These are phyloP conservation scores for Dolichopus griseipennis DNA, from an alignment of 2,888 invertebrate species.

Conservation along the genomic window DNA sequence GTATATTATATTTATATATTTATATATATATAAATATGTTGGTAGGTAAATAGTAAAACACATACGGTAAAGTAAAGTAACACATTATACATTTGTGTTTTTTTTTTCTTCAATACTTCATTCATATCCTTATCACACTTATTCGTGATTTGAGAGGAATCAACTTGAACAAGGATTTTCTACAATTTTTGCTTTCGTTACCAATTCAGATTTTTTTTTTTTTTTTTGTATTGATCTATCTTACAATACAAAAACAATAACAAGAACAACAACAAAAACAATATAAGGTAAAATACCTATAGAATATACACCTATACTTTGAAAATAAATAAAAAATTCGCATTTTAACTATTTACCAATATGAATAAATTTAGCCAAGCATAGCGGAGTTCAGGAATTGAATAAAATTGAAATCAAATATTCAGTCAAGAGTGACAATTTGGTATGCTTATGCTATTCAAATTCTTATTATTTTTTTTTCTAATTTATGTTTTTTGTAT, in stretches of 20 bases:
- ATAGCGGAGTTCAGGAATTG: not conserved
- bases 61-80: no score
- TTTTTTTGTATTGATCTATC: not conserved
- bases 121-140: slow-evolving; percentile 3
- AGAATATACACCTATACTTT: no score
- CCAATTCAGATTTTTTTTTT: slow-evolving; percentile 2
- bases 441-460: slow-evolving; percentile 6
- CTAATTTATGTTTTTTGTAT: not conserved
- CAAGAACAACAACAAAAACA: no score
- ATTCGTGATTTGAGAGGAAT: slow-evolving; percentile 4
- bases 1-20: no score
- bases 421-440: slow-evolving; percentile 6
- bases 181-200: not conserved
- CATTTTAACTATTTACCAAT: not conserved
- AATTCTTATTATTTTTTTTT: not conserved
- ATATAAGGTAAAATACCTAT: no score
- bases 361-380: not conserved
- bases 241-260: no score
- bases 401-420: slow-evolving; percentile 4
- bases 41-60: no score
- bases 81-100: no score
- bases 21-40: no score
- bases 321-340: no score
- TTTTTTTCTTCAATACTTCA: no score
- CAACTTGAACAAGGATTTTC: not conserved